phyloP scores from a whole-genome alignment of 2,113 vertebrate species.

The Rhabdomys dilectus region DNA sequence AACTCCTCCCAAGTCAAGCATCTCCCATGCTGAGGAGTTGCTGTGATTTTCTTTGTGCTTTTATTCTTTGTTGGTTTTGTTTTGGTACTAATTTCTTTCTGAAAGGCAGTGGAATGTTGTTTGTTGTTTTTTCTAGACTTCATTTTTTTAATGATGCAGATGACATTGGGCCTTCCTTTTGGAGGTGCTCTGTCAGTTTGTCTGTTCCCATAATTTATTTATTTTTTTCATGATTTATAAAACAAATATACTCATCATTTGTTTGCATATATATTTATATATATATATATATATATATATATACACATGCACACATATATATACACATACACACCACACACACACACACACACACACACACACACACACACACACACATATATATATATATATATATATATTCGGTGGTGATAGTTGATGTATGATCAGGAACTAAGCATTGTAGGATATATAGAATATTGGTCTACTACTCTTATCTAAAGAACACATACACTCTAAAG shows the following conservation, averaged over 20 bases:
- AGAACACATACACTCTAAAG: neutral
- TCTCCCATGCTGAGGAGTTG: neutral
- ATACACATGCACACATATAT: neutral
- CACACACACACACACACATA: neutral
- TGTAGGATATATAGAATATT: neutral
- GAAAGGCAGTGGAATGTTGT: neutral
- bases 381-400: neutral
- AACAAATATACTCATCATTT: neutral
- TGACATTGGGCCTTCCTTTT: neutral
- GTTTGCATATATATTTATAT: neutral
- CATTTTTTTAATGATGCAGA: neutral
- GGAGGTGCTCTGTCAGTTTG: neutral
- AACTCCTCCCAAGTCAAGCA: neutral
- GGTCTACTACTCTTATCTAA: slow-evolving; percentile 8
- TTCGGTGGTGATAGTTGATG: neutral
- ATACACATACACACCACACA: neutral
- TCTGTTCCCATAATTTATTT: neutral
- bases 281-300: neutral
- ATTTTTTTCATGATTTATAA: neutral
- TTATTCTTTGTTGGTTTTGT: neutral
- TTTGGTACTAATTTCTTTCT: neutral
- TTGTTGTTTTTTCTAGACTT: neutral
- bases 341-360: neutral
- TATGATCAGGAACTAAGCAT: fast-evolving
- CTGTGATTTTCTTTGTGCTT: neutral